Evolutionary conservation across 2,888 invertebrate species (phyloP), one percentile per base, ranked within the genome.

Genomic region (Macaria liturata): DNA sequence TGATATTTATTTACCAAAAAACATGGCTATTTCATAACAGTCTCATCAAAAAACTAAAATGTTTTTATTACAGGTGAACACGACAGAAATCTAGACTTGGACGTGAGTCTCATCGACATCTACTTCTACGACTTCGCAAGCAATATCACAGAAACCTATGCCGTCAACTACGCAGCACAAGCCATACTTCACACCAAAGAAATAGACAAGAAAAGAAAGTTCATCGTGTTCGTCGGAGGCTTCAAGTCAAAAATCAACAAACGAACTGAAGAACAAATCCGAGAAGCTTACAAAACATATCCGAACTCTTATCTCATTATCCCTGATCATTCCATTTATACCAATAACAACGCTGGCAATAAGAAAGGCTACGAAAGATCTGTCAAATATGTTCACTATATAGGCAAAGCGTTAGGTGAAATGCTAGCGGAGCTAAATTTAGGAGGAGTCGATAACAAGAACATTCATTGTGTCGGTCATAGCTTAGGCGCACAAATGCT

Each of bases 211-310:
- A 72, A 68, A 2, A 86, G 74, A 42, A 79, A 80, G 58, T 83
- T 88, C 60, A 75, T 87, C 9, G 66, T 90, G 62, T 90, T 86
- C 61, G 86, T 90, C 1, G 83, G 79, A 0, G 91, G 91, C 1
- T 91, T 80, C 67, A 88, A 86, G 49, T 87, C 91, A 0, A 73
- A 84, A 42, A 90, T 91, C 37, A 77, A 84, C 61, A 88, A 84
- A 51, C 81, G 55, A 9, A 69, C 68, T 3, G 68, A 67, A 30
- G 64, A 67, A 46, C 64, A 61, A 31, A 62, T 74, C 0, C 58
- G 71, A n/a, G 66, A 71, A 30, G 67, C 68, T 0, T 71, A 71
- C 51, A 65, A 63, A 55, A 61, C 55, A 32, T 54, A 67, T 9
- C 69, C 70, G 0, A 66, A 72, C 43, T 69, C 62, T 40, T 72